Evolutionary conservation across 2,113 vertebrate genomes (phyloP).

Genomic region (Heloderma charlesbogerti): DNA sequence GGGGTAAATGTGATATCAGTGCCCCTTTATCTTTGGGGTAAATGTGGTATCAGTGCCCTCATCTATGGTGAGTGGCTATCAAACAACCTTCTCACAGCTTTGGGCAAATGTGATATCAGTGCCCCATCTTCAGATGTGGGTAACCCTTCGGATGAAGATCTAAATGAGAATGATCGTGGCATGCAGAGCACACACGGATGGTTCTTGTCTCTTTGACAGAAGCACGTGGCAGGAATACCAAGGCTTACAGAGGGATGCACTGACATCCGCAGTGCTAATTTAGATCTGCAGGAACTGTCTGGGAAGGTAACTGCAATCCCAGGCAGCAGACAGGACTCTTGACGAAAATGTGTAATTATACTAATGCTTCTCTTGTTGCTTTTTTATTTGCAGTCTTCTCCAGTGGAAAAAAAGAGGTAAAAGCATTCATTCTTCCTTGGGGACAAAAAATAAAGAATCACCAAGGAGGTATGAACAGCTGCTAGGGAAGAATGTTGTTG

Average conservation of each 20-base stretch:
- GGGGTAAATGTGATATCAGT: neutral
- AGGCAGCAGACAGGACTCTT: neutral
- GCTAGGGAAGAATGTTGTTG: neutral
- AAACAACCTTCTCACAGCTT: neutral
- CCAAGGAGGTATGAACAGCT: neutral
- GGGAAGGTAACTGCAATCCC: neutral
- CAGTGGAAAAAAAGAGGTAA: neutral
- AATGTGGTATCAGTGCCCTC: neutral
- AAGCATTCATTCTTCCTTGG: neutral
- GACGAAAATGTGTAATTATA: neutral
- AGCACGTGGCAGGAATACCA: constrained; percentile 6
- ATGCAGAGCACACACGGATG: neutral
- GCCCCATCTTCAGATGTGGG: neutral
- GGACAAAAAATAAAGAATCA: neutral
- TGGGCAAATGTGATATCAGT: neutral
- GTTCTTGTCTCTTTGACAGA: neutral
- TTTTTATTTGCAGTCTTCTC: neutral
- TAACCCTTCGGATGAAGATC: neutral
- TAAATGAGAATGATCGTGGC: neutral
- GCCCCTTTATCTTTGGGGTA: neutral
- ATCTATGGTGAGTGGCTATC: neutral
- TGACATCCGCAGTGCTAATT: neutral
- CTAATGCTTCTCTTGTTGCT: neutral
- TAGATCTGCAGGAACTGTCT: neutral
- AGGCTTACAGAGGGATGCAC: neutral